Evolutionary conservation across 2,797 vertebrate species (phyloP), one percentile per base, ranked within the genome.

Genomic region (Neosilurus hyrtlii): DNA sequence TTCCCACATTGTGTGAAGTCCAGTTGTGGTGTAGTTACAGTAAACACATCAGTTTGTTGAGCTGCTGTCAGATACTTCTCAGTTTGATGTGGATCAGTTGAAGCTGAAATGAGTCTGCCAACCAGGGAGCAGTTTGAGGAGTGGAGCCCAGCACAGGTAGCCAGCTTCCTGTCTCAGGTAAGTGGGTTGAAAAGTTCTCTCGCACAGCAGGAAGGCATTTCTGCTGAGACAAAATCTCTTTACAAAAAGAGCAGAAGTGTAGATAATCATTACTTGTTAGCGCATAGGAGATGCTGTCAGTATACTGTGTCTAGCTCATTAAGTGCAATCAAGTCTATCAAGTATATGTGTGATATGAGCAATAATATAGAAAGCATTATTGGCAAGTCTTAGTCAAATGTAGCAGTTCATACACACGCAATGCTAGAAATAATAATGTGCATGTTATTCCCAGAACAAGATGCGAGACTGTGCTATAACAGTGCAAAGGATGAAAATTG

Each of bases 141-240:
- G 14, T 97, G 96, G 96, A 94, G 92, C 82, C 80, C 92, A 22
- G 74, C 80, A 16, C 94, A 95, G 87, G 93, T 97, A 70, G 94
- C 93, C 77, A 80, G 89, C 85, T 95, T 95, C 65, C 87, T 96
- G 88, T 86, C 66, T 89, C 93, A 95, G 96, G 96, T 97, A 93
- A 90, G 93, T 84, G 3, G 61, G 77, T 15, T 74, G 3, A 26
- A 4, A n/a, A 26, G 12, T 9, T 24, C 1, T 43, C 16, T 18
- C 9, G 16, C 9, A 30, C 61, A 71, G 35, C 63, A 67, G 24
- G 49, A 18, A 37, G 52, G 54, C 52, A 57, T 49, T 80, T 59
- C 63, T 63, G 61, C 14, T 78, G 75, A 63, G 24, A 65, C 15
- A 30, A 51, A 65, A 7, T 43, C 3, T 15, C 35, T 61, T 43